Percentiles rank a stretch among this genome's conserved stretches.
Conservation (phyloP, 2,113 vertebrate species). For the Callocephalon fimbriatum region DNA sequence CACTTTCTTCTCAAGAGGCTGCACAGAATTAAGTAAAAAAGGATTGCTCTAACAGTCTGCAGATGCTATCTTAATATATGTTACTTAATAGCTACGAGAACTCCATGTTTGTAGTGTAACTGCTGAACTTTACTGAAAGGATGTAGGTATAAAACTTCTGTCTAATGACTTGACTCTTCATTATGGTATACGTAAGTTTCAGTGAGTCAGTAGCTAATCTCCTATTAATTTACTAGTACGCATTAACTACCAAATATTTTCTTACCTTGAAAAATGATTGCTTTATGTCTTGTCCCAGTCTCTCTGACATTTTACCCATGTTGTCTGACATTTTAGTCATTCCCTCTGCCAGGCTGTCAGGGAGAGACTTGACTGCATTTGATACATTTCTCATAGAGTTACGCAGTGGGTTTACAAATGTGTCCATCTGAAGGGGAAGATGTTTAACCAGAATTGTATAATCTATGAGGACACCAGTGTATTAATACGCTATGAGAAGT, state of each 20-base stretch:
- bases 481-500: constrained; percentile 31
- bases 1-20: background rate
- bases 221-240: background rate
- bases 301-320: constrained; percentile 98
- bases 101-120: background rate
- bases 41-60: background rate
- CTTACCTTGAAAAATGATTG: constrained; percentile 98
- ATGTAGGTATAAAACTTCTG: background rate
- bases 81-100: background rate
- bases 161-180: background rate
- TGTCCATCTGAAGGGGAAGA: constrained; percentile 91
- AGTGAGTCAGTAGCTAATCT: background rate
- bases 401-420: constrained; percentile 96
- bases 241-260: constrained; percentile 14
- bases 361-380: constrained; percentile 95
- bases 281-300: constrained; percentile 95
- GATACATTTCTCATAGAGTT: constrained; percentile 99
- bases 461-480: constrained; percentile 49
- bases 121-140: background rate
- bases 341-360: constrained; percentile 97
- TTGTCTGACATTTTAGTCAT: constrained; percentile 99
- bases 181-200: background rate
- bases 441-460: constrained; percentile 70
- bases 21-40: background rate
- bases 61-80: background rate